Base-by-base conservation (phyloP, 1,140 invertebrate genomes). In the Sweltsa coloradensis region DNA sequence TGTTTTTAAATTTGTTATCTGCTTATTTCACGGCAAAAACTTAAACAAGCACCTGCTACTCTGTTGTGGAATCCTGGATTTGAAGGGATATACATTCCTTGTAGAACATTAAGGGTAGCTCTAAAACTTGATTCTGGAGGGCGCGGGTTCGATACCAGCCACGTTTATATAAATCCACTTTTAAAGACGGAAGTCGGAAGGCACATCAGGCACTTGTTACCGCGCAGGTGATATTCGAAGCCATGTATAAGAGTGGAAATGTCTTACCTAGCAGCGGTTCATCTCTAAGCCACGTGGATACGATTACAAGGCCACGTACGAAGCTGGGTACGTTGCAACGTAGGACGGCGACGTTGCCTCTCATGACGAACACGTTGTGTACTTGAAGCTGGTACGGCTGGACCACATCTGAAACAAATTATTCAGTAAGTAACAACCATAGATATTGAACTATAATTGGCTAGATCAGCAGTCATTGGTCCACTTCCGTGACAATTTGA, bases 291-390 rank as follows among this genome's bases (percentile, higher is more conserved):
- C 72, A 74, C 4, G 61, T 57, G 0, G 63, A 64, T 4, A 73
- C 68, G 22, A 61, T 60, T 21, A 73, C 66, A 50, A 67, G 66
- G 13, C 67, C 60, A 21, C 58, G 60, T 34, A 71, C 63, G 50
- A 63, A 70, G 25, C 54, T 58, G 0, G 72, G 71, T 29, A 74
- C 64, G 45, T 59, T 57, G 52, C 72, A 74, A 24, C 60, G 61
- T 19, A 73, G 62, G 21, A 74, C 66, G n/a, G 72, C 72, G 2
- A 70, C 68, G 54, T 69, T 67, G 11, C 68, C 70, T 14, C 59
- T 55, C 43, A 66, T 59, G 2, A 67, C 67, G 55, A 63, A 68
- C 1, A 64, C 67, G 49, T 71, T 66, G 47, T 65, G 62, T 0
- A 70, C 59, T 16, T 61, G 56, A 11, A 70, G 59, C 34, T 64